These are phyloP conservation scores for Zaprionus lineosus DNA, from an alignment of 2,888 invertebrate species.

Conservation along the genomic window DNA sequence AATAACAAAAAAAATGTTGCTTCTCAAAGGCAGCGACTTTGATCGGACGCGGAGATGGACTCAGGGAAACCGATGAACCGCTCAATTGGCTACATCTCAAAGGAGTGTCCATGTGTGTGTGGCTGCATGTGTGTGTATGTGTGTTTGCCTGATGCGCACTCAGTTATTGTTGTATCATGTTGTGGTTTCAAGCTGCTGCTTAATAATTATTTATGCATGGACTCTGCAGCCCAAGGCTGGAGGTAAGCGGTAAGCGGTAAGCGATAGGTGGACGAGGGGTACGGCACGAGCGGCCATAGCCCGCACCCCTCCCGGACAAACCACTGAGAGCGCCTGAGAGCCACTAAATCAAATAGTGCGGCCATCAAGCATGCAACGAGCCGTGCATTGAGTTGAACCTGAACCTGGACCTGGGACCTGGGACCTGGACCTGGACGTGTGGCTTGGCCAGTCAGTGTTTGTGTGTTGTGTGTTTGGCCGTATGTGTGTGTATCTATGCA, in stretches of 20 bases:
- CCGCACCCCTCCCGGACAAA: neutral
- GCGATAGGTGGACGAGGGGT: no score
- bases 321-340: constrained; percentile 46
- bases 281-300: no score
- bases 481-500: constrained; percentile 7
- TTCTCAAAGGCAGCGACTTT: no score
- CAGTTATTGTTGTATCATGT: constrained; percentile 1
- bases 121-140: neutral
- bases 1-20: no score
- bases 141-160: neutral
- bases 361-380: constrained; percentile 70
- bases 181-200: constrained; percentile 26
- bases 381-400: constrained; percentile 49
- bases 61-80: neutral
- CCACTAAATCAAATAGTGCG: constrained; percentile 69
- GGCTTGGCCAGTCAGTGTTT: neutral
- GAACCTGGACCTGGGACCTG: constrained; percentile 23
- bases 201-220: constrained; percentile 63
- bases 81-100: neutral
- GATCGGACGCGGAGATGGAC: no score
- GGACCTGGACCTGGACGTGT: constrained; percentile 10
- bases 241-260: no score
- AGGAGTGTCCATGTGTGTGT: neutral
- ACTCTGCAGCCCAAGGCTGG: neutral
- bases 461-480: constrained; percentile 2